Base-by-base conservation (phyloP, 2,888 invertebrate species). In the Habrosyne pyritoides region DNA sequence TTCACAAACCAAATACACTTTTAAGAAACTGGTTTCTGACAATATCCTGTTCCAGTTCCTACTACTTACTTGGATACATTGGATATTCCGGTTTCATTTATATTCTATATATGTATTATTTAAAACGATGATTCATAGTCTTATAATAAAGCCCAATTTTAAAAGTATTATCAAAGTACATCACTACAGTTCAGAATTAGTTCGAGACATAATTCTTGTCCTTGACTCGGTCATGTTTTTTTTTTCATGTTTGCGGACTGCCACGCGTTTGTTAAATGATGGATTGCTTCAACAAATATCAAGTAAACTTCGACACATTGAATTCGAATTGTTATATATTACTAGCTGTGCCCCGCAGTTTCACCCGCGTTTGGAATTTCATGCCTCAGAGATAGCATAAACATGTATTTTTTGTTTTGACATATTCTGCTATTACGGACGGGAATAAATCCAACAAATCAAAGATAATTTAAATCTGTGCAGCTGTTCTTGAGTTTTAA, bases 171-270 rank as follows among this genome's bases (percentile, higher is more conserved):
- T 42, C 18, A 18, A n/a, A 33, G 5, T 5, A n/a, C 33, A n/a
- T 24, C 7, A 24, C 7, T 24, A 7, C 24, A 24, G 7, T 18
- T 18, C 36, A 14, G 5, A 42, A 42, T 42, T 42, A 59, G 65
- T 61, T 60, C 63, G 61, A 69, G 70, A 64, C 67, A 59, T 64
- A 64, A 66, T 57, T 10, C 59, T 52, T 33, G 53, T 36, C 77
- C 78, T 79, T 78, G 78, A 68, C 69, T 73, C 69, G 75, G 74
- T 71, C 73, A 73, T 54, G 57, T 18, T 36, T 53, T 63, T 77
- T 77, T 73, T 71, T 71, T 63, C 67, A 47, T 64, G 63, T 69
- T 69, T 68, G 66, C 57, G 51, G 21, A 48, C 21, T 48, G 52
- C 55, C 60, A 67, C 62, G 59, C 60, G 65, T 56, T 58, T 50